Percentiles rank a stretch among this genome's conserved stretches.
phyloP scores from a whole-genome alignment of 1,140 invertebrate genomes.

The Lasioglossum albipes region DNA sequence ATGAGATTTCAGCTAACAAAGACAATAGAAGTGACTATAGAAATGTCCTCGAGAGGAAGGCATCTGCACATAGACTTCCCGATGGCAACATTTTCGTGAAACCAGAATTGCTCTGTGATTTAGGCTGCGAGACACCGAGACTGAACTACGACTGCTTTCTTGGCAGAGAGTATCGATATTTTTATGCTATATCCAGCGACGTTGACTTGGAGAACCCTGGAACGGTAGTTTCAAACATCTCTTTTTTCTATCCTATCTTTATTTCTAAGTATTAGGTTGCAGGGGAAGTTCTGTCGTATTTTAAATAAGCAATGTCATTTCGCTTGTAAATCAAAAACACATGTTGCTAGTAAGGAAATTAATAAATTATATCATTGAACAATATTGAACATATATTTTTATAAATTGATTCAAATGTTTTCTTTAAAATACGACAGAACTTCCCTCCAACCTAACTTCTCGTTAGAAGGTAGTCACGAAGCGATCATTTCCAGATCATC shows the following conservation, averaged over 20 bases:
- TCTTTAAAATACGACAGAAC: too few relatives aligned
- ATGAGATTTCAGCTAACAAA: background rate
- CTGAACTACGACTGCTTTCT: slow-evolving; percentile 87
- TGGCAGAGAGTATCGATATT: slow-evolving; percentile 89
- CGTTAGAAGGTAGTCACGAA: background rate
- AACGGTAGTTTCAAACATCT: slow-evolving; percentile 78
- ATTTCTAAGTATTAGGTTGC: too few relatives aligned
- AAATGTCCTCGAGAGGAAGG: slow-evolving; percentile 73
- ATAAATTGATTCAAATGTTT: too few relatives aligned
- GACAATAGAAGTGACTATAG: background rate
- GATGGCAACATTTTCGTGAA: slow-evolving; percentile 81
- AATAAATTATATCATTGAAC: too few relatives aligned
- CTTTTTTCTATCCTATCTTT: too few relatives aligned
- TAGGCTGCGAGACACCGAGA: slow-evolving; percentile 91
- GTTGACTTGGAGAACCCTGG: slow-evolving; percentile 90
- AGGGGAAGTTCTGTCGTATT: too few relatives aligned
- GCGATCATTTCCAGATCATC: slow-evolving; percentile 82
- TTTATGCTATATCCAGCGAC: slow-evolving; percentile 94
- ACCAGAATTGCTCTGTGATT: slow-evolving; percentile 85
- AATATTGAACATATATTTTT: too few relatives aligned
- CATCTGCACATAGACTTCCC: slow-evolving; percentile 79
- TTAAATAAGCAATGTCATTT: too few relatives aligned
- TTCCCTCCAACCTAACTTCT: too few relatives aligned
- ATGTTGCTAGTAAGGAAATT: too few relatives aligned
- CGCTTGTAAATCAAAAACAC: too few relatives aligned